These are phyloP conservation scores for Atractosteus spatula DNA, from an alignment of 2,113 vertebrate genomes.

Conservation along the genomic window DNA sequence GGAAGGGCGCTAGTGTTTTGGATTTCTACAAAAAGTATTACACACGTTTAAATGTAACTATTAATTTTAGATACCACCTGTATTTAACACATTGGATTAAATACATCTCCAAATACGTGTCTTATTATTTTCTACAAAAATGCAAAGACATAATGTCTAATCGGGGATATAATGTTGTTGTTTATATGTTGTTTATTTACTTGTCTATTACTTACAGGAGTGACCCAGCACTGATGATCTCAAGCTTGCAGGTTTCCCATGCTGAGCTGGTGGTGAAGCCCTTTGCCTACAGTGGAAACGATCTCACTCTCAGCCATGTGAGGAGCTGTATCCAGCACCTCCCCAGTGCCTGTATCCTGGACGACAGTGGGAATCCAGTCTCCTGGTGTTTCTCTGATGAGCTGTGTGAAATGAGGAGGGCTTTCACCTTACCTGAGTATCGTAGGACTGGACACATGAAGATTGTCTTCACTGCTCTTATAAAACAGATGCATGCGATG, in stretches of 20 bases:
- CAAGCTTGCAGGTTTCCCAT: slow-evolving; percentile 45
- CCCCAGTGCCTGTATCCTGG: slow-evolving; percentile 52
- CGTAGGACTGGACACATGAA: slow-evolving; percentile 42
- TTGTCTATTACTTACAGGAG: slow-evolving; percentile 19
- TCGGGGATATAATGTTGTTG: too few relatives aligned
- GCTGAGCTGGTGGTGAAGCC: slow-evolving; percentile 41
- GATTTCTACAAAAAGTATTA: too few relatives aligned
- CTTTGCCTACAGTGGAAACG: slow-evolving; percentile 46
- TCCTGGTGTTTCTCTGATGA: slow-evolving; percentile 58
- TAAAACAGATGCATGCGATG: slow-evolving; percentile 40
- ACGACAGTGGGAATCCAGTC: slow-evolving; percentile 37
- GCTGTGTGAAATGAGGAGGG: slow-evolving; percentile 54
- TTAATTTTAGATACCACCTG: too few relatives aligned
- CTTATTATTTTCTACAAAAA: slow-evolving; percentile 6
- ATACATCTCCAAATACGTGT: neutral
- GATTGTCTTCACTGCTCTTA: slow-evolving; percentile 34
- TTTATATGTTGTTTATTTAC: neutral
- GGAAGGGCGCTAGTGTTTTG: too few relatives aligned
- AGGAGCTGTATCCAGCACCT: slow-evolving; percentile 51
- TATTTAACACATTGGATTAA: too few relatives aligned
- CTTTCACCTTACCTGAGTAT: slow-evolving; percentile 47
- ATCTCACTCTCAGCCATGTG: slow-evolving; percentile 39
- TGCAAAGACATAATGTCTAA: too few relatives aligned
- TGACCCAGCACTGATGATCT: slow-evolving; percentile 16
- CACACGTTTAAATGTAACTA: too few relatives aligned